Conservation (phyloP, 2,113 vertebrate genomes). For the Proteles cristata region DNA sequence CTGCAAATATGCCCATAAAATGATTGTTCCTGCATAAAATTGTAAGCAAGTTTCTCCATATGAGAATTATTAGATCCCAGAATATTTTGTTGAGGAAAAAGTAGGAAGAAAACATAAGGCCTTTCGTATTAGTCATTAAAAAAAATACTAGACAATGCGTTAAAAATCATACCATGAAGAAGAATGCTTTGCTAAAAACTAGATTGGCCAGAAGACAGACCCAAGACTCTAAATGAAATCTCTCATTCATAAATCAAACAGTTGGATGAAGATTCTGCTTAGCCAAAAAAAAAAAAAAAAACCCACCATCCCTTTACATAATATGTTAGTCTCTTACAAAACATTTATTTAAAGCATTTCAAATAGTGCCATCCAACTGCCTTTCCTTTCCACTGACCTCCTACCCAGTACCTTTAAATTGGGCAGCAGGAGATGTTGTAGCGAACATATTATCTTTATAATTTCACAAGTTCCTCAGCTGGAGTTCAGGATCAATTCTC, state of each 20-base stretch:
- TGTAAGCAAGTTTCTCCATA: background rate
- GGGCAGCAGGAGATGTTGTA: slow-evolving; percentile 69
- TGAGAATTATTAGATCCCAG: slow-evolving; percentile 27
- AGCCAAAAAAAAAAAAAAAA: slow-evolving; percentile 27
- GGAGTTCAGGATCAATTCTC: slow-evolving; percentile 78
- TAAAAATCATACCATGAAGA: slow-evolving; percentile 27
- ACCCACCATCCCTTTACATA: slow-evolving; percentile 59
- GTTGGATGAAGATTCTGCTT: slow-evolving; percentile 45
- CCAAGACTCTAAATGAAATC: slow-evolving; percentile 1
- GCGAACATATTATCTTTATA: slow-evolving; percentile 75
- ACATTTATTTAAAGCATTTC: slow-evolving; percentile 76
- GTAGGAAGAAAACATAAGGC: background rate
- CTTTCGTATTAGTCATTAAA: background rate
- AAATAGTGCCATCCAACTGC: slow-evolving; percentile 58
- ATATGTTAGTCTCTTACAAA: slow-evolving; percentile 67
- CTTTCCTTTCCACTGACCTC: slow-evolving; percentile 66
- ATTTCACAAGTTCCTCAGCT: slow-evolving; percentile 74
- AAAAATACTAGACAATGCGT: background rate
- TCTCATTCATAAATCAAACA: slow-evolving; percentile 58
- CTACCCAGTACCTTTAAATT: slow-evolving; percentile 73
- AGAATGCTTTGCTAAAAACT: slow-evolving; percentile 8
- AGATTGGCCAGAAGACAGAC: background rate
- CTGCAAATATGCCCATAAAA: background rate
- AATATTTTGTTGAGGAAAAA: slow-evolving; percentile 29
- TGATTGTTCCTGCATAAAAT: background rate